Conservation (phyloP, 2,797 vertebrate genomes). For the Eulemur albifrons region DNA sequence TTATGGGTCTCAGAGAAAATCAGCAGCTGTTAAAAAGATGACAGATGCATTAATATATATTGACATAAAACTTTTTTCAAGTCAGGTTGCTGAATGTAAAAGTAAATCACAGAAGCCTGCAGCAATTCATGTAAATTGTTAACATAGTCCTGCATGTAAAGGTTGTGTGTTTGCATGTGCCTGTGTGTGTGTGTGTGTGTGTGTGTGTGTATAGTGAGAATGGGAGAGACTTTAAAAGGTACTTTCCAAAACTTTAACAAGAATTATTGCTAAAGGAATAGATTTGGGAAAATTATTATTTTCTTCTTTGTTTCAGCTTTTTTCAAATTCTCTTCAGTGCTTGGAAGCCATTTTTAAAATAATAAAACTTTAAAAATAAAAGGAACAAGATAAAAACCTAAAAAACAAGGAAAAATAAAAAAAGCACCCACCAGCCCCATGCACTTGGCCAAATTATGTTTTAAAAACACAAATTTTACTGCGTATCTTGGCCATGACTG, state of each 20-base stretch:
- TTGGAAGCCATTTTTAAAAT: neutral
- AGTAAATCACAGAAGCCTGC: neutral
- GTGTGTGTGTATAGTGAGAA: neutral
- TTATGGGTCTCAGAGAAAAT: neutral
- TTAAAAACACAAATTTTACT: neutral
- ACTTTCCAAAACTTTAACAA: neutral
- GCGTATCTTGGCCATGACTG: too few species aligned
- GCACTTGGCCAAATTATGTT: neutral
- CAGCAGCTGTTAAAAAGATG: neutral
- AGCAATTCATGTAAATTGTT: neutral
- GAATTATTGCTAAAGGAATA: neutral
- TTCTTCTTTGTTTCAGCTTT: neutral
- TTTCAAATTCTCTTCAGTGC: neutral
- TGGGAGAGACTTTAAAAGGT: neutral
- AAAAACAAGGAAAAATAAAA: neutral
- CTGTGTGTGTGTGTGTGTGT: neutral
- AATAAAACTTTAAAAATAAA: slow-evolving; percentile 1
- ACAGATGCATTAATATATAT: neutral
- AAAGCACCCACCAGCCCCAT: neutral
- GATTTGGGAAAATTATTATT: neutral
- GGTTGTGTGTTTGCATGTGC: neutral
- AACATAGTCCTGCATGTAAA: neutral
- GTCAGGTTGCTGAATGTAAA: neutral
- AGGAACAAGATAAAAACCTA: neutral
- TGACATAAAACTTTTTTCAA: neutral